These are phyloP conservation scores for Henricia sp. DNA, from an alignment of 53 echinoderm and acorn worm genomes.

Conservation along the genomic window DNA sequence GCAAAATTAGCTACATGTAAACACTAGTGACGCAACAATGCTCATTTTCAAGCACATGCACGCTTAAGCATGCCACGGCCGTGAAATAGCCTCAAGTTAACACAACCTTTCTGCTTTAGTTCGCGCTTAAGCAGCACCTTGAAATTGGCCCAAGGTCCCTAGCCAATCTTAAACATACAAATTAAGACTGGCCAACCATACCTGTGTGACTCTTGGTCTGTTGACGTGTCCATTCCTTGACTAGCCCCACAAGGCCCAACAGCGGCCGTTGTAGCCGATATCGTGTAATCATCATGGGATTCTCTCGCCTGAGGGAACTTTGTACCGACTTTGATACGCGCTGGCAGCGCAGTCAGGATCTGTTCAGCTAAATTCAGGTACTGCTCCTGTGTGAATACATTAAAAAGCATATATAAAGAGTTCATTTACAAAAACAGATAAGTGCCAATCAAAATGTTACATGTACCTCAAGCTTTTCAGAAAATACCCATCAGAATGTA, in stretches of 20 bases:
- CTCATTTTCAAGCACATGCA: too few species aligned
- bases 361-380: conserved; percentile 96
- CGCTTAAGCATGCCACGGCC: too few species aligned
- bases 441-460: too few species aligned
- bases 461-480: too few species aligned
- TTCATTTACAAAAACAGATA: too few species aligned
- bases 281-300: conserved; percentile 19
- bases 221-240: conserved; percentile 51
- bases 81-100: too few species aligned
- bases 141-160: too few species aligned
- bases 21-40: too few species aligned
- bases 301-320: conserved; percentile 60
- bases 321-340: conserved; percentile 83
- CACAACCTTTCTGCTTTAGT: too few species aligned
- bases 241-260: conserved; percentile 53
- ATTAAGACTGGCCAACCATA: background rate
- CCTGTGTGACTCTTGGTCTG: conserved; percentile 56
- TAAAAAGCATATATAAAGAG: background rate
- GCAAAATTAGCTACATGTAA: too few species aligned
- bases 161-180: background rate
- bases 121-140: too few species aligned
- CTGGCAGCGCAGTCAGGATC: conserved; percentile 94
- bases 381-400: conserved; percentile 66
- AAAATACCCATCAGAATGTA: too few species aligned
- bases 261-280: conserved; percentile 60